A percentile compares a stretch with the other conserved stretches of the same genome.
Evolutionary conservation across 2,888 invertebrate species (phyloP).

Genomic region (Aquatica leii): DNA sequence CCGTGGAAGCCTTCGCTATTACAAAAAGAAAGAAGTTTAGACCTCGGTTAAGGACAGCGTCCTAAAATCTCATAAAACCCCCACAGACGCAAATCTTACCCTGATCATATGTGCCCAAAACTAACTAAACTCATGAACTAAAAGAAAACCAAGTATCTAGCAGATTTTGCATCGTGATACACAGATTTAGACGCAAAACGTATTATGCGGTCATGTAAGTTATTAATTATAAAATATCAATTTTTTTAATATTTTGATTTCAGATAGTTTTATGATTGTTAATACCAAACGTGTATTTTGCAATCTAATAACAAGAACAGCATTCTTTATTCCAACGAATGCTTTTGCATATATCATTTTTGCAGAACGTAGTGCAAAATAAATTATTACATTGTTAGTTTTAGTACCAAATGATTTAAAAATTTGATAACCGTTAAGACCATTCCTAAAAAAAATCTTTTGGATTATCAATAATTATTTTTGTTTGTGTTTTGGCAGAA

Average conservation of each 20-base stretch:
- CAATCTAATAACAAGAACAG: not conserved
- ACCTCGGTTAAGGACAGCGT: too few species aligned
- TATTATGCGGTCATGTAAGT: not conserved
- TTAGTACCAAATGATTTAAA: too few species aligned
- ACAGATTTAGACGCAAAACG: not conserved
- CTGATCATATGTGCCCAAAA: constrained; percentile 65
- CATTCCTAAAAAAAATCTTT: too few species aligned
- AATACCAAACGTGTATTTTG: not conserved
- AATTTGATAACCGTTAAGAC: too few species aligned
- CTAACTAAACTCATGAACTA: constrained; percentile 75
- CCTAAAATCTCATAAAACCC: too few species aligned
- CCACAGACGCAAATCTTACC: constrained; percentile 69
- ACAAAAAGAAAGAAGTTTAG: too few species aligned
- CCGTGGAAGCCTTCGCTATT: too few species aligned
- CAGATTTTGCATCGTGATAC: constrained; percentile 73
- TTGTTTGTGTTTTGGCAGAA: too few species aligned
- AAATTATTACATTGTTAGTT: too few species aligned
- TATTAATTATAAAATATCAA: not conserved
- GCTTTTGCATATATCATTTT: not conserved
- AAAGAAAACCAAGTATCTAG: constrained; percentile 70
- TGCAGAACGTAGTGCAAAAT: too few species aligned
- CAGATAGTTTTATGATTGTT: not conserved
- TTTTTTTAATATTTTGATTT: not conserved
- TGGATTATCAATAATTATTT: too few species aligned
- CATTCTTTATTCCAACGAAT: not conserved